Conservation (phyloP, 2,797 vertebrate species). For the Urophycis tenuis region DNA sequence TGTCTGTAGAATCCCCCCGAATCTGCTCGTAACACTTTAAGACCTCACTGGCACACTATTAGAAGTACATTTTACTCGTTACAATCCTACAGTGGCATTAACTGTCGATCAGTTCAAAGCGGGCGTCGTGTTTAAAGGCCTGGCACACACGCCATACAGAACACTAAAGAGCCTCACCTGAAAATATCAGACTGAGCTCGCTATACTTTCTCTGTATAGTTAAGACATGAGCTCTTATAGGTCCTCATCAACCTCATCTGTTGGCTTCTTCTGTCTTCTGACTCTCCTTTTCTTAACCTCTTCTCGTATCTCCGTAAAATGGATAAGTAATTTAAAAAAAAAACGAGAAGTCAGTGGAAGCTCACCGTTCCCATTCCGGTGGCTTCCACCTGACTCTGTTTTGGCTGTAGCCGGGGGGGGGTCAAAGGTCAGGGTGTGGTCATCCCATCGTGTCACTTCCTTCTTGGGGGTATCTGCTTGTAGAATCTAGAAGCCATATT, state of each 20-base stretch:
- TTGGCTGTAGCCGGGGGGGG: constrained; percentile 33
- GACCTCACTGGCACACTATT: not conserved
- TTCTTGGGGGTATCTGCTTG: constrained; percentile 56
- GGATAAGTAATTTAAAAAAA: no score
- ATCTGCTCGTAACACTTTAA: not conserved
- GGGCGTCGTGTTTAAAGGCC: no score
- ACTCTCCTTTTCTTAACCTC: not conserved
- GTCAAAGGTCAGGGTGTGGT: constrained; percentile 30
- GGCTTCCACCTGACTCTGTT: constrained; percentile 23
- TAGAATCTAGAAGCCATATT: constrained; percentile 79
- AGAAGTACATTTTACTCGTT: not conserved
- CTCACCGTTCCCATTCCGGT: not conserved
- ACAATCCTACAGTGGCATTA: not conserved
- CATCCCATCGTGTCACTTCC: constrained; percentile 19
- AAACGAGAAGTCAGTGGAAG: not conserved
- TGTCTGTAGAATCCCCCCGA: constrained; percentile 6
- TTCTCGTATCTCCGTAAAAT: not conserved
- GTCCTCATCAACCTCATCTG: not conserved
- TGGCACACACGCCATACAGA: no score
- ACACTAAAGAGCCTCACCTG: no score
- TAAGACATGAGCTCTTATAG: not conserved
- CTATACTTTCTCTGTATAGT: not conserved
- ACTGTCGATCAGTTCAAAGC: no score
- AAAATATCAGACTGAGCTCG: no score
- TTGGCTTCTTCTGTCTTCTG: not conserved